Evolutionary conservation across 2,888 invertebrate genomes (phyloP), one percentile per base, ranked within the genome.

Genomic region (Diabrotica balteata): DNA sequence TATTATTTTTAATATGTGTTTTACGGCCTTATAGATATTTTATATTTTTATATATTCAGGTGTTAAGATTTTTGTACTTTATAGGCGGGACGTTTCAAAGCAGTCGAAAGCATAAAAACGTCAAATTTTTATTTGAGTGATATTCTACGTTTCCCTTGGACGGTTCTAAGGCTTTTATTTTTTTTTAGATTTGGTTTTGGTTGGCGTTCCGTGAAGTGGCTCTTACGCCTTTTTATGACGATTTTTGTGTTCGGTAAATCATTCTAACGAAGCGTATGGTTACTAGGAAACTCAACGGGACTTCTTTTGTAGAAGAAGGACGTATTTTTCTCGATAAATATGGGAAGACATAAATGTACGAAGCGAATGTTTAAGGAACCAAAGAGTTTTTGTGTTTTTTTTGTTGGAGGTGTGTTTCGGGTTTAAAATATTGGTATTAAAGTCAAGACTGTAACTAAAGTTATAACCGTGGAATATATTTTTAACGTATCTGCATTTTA

Each of bases 1-100:
- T 84, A 84, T 84, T 84, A 84, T 84, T 84, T 84, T 84, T 84
- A 84, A 84, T 84, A 83, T 82, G 80, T 80, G 78, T 83, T 84
- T 84, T 84, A 84, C 83, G 84, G 80, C 82, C 83, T 83, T 83
- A 84, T 84, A 84, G 83, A 84, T 84, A 83, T 84, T 84, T 84
- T 83, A 84, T 83, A 83, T 80, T 83, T 84, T 84, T 83, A 83
- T 83, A 83, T 79, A 80, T 84, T 84, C 84, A 84, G 84, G 84
- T 84, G 84, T 84, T 83, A 84, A 83, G 82, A 82, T 80, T 81
- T 81, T 81, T 80, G 81, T 82, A 73, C 71, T 75, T 76, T 80
- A 77, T 76, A 76, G 78, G 75, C 78, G 79, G 78, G 74, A 71
- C 72, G 76, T 74, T 76, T 78, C 76, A 74, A 73, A 67, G 74